Evolutionary conservation across 1,140 invertebrate species (phyloP).

Genomic region (Steinernema khuongi): DNA sequence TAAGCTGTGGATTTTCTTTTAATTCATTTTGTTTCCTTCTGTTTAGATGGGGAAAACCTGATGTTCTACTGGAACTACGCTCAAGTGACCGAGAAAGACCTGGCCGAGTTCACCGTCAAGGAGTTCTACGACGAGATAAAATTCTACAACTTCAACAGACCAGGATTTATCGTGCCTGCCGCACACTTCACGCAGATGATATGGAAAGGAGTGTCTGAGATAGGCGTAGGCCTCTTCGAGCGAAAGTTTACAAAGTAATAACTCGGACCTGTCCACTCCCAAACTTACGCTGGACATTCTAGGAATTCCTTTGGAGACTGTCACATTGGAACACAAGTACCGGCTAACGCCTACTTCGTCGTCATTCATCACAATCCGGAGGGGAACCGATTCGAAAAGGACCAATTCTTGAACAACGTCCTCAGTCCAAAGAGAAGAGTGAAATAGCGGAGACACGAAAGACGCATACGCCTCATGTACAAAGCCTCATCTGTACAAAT

Average conservation of each 20-base stretch:
- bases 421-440: not conserved
- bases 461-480: too few species aligned
- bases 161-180: conserved; percentile 15
- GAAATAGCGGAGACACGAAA: not conserved
- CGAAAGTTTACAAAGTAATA: not conserved
- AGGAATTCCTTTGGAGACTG: conserved; percentile 9
- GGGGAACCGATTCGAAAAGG: not conserved
- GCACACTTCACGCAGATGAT: conserved; percentile 24
- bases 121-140: conserved; percentile 20
- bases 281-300: not conserved
- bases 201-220: conserved; percentile 14
- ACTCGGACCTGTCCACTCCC: not conserved
- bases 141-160: conserved; percentile 19
- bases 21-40: not conserved
- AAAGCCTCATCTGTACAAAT: conserved; percentile 1
- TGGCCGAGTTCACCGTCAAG: conserved; percentile 2
- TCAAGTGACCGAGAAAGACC: not conserved
- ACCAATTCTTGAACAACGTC: conserved; percentile 15
- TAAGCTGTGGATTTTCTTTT: not conserved
- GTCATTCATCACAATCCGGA: conserved; percentile 16
- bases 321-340: not conserved
- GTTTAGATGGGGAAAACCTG: conserved; percentile 18
- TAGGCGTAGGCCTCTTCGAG: conserved; percentile 4
- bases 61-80: conserved; percentile 15
- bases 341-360: conserved; percentile 9